Evolutionary conservation across 2,888 invertebrate species (phyloP).

Genomic region (Mythimna ferrago): DNA sequence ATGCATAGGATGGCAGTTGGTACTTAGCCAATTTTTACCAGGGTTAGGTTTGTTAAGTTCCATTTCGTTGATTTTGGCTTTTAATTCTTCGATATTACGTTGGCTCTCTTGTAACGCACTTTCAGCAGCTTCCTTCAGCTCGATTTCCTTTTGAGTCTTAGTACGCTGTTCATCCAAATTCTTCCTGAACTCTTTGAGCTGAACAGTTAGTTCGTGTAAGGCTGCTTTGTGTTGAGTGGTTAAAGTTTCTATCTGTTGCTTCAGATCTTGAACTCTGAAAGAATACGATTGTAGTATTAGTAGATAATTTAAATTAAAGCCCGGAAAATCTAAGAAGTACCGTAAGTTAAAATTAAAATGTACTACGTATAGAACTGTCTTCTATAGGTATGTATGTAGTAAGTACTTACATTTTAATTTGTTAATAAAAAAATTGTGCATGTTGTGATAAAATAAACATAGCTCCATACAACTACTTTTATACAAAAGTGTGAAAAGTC

Average conservation of each 20-base stretch:
- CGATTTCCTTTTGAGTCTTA: slow-evolving; percentile 71
- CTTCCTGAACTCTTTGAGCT: slow-evolving; percentile 76
- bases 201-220: slow-evolving; percentile 75
- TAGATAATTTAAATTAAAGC: no score
- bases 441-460: no score
- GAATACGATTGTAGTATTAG: slow-evolving; percentile 5
- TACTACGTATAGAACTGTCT: no score
- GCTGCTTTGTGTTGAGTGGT: slow-evolving; percentile 74
- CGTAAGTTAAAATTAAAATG: no score
- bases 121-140: slow-evolving; percentile 73
- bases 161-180: slow-evolving; percentile 75
- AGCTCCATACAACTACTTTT: no score
- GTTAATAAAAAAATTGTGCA: no score
- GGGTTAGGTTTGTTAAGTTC: slow-evolving; percentile 81
- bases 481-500: no score
- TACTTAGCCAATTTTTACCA: slow-evolving; percentile 68
- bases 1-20: background rate
- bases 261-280: slow-evolving; percentile 77
- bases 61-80: slow-evolving; percentile 77
- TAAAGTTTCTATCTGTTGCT: slow-evolving; percentile 79
- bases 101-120: slow-evolving; percentile 72
- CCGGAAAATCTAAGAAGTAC: no score
- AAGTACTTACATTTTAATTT: no score
- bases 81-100: slow-evolving; percentile 75
- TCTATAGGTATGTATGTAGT: no score